Conservation (phyloP, 53 echinoderm and acorn worm genomes). For the Zoroaster sp. region DNA sequence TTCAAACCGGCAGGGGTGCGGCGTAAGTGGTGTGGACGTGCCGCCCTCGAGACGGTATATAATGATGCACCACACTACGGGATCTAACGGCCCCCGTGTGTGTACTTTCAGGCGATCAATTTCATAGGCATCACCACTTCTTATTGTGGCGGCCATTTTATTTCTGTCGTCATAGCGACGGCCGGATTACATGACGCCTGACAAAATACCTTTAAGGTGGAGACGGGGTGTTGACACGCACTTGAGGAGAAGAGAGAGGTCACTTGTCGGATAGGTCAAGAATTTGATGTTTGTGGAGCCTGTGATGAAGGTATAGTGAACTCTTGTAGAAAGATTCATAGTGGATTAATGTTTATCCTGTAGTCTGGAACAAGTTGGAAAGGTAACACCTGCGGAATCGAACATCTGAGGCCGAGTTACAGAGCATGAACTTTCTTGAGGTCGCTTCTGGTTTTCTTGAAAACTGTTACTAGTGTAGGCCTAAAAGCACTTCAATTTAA, state of each 20-base stretch:
- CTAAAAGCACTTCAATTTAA: too few species aligned
- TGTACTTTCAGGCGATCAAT: conserved; percentile 43
- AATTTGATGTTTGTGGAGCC: conserved; percentile 56
- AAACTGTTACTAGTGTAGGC: too few species aligned
- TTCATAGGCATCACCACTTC: conserved; percentile 10
- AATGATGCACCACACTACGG: conserved; percentile 28
- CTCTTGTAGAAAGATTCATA: conserved; percentile 46
- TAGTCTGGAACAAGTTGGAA: conserved; percentile 33
- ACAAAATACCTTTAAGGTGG: conserved; percentile 44
- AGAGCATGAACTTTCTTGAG: neutral
- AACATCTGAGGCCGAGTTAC: neutral
- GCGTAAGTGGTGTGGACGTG: conserved; percentile 4
- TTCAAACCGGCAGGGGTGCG: conserved; percentile 46
- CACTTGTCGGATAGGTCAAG: conserved; percentile 21
- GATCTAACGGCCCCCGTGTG: conserved; percentile 41
- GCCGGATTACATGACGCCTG: conserved; percentile 35
- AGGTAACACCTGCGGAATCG: conserved; percentile 45
- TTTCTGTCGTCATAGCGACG: conserved; percentile 18
- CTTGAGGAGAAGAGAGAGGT: conserved; percentile 11
- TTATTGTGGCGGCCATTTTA: conserved; percentile 26
- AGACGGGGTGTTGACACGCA: conserved; percentile 41
- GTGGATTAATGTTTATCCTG: conserved; percentile 53
- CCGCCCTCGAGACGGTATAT: conserved; percentile 32
- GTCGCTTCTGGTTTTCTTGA: neutral
- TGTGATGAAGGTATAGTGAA: conserved; percentile 23